Conservation (phyloP, 2,113 vertebrate species). For the Lamprotornis superbus region DNA sequence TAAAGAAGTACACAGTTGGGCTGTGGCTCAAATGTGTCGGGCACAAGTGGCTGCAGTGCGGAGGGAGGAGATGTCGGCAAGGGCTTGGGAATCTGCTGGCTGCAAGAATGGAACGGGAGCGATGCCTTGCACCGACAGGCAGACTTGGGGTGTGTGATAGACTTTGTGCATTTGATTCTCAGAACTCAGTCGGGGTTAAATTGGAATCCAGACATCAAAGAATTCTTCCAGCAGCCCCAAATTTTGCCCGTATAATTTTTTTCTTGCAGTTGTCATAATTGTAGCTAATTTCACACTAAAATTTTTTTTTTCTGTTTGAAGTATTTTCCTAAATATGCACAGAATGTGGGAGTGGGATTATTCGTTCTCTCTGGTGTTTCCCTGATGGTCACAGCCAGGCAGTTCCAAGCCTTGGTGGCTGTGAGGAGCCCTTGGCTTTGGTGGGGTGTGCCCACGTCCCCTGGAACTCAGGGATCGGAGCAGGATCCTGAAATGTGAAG, state of each 20-base stretch:
- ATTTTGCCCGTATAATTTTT: slow-evolving; percentile 79
- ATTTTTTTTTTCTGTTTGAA: slow-evolving; percentile 73
- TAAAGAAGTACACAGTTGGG: slow-evolving; percentile 63
- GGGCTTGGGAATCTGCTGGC: slow-evolving; percentile 86
- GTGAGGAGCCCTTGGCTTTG: neutral
- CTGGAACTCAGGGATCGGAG: fast-evolving
- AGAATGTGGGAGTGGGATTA: slow-evolving; percentile 44
- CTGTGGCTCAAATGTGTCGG: slow-evolving; percentile 62
- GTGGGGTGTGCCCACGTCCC: neutral
- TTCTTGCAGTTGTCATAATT: slow-evolving; percentile 81
- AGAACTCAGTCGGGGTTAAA: slow-evolving; percentile 99
- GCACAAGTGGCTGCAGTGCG: slow-evolving; percentile 60
- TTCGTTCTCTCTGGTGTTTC: neutral
- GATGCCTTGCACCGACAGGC: slow-evolving; percentile 85
- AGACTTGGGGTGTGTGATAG: slow-evolving; percentile 91
- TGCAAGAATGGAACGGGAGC: slow-evolving; percentile 87
- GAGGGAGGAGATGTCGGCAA: slow-evolving; percentile 78
- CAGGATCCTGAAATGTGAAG: slow-evolving; percentile 18
- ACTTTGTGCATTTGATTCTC: slow-evolving; percentile 97
- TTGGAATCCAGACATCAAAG: slow-evolving; percentile 99
- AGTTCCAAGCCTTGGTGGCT: neutral
- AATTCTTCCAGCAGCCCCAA: slow-evolving; percentile 85
- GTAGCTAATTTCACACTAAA: slow-evolving; percentile 79
- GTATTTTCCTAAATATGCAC: slow-evolving; percentile 67
- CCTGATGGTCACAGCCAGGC: neutral